Evolutionary conservation across 2,797 vertebrate species (phyloP).

Genomic region (Pangasius djambal): DNA sequence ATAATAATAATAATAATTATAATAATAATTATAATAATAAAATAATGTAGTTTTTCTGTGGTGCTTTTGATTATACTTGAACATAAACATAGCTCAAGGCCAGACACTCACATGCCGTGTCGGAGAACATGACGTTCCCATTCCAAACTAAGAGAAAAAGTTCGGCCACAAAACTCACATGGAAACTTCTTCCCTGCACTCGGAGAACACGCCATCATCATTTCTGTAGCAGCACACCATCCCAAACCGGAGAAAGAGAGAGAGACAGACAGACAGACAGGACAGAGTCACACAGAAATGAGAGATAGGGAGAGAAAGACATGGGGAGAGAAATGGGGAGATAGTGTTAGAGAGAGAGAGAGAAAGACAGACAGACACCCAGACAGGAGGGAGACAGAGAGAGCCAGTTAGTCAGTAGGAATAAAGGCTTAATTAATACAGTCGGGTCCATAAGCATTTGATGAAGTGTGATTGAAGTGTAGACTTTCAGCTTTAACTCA

Average conservation of each 20-base stretch:
- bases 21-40: background rate
- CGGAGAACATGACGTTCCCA: constrained; percentile 96
- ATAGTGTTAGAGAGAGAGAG: too few relatives aligned
- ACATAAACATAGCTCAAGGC: background rate
- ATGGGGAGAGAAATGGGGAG: background rate
- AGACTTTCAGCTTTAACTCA: too few relatives aligned
- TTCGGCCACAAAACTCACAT: constrained; percentile 96
- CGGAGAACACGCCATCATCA: constrained; percentile 63
- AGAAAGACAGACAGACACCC: background rate
- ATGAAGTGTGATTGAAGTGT: too few relatives aligned
- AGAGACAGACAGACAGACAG: background rate
- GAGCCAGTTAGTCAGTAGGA: background rate
- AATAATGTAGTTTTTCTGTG: background rate
- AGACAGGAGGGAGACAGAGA: background rate
- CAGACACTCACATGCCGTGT: constrained; percentile 91
- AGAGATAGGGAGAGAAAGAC: background rate
- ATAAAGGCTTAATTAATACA: background rate
- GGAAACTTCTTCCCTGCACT: constrained; percentile 83
- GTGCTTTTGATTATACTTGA: background rate
- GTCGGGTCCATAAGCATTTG: background rate
- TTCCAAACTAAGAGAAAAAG: constrained; percentile 89
- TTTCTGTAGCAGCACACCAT: constrained; percentile 68
- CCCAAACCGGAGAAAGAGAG: constrained; percentile 6
- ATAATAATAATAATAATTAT: background rate
- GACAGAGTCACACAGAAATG: background rate